Evolutionary conservation across 2,797 vertebrate genomes (phyloP), one percentile per base, ranked within the genome.

Genomic region (Acipenser ruthenus): DNA sequence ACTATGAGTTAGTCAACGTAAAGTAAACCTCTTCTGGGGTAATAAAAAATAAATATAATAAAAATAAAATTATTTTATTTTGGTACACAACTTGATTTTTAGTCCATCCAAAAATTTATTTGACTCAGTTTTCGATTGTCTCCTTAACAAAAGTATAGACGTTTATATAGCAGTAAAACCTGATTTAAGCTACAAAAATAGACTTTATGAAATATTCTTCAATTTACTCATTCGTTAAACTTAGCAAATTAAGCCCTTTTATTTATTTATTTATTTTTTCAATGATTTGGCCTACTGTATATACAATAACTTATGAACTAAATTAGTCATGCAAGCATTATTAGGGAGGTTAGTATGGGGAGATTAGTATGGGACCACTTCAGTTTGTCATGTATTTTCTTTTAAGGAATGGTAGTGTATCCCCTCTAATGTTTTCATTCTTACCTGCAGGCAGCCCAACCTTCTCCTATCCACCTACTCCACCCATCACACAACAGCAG

Each of bases 391-490:
- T 6, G 6, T 6, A 58, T 67, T 61, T 49, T 62, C 53, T 6
- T 59, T 61, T 37, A 68, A 3, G 7, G 8, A 8, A 18, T 13
- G 13, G 11, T 37, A 53, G 51, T 11, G 23, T 50, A 10, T 63
- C 10, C 56, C 50, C 63, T 60, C 4, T 58, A 48, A 62, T 15
- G 23, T 69, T 51, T 63, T 60, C 49, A 50, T 48, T 60, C 37
- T 73, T 66, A 37, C 1, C 60, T 69, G 9, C 75, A 92, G 90
- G 89, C 75, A 91, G 89, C 72, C 89, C 90, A 1, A 87, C 91
- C 0, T 91, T 93, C 78, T 86, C 89, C 0, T 91, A 90, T 72
- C 65, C 87, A 51, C 77, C 90, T 69, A 84, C 85, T 69, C 82
- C 89, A 65, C 87, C 88, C 73, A 89, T 72, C 78, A 83, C 86